Evolutionary conservation across 2,797 vertebrate genomes (phyloP).

Genomic region (Setipinna tenuifilis): DNA sequence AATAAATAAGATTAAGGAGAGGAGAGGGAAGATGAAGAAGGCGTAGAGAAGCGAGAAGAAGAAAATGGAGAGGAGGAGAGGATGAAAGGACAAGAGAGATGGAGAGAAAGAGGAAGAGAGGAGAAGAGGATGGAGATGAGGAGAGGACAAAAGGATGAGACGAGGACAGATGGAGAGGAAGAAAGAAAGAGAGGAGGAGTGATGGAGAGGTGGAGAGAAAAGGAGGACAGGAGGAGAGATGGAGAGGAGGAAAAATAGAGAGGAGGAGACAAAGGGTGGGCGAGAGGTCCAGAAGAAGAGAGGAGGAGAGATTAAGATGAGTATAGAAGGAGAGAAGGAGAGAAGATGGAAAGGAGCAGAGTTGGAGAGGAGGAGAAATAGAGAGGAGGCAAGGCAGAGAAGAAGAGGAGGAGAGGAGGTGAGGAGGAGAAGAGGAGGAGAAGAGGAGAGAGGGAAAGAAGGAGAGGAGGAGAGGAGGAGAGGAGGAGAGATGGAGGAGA

Average conservation of each 20-base stretch:
- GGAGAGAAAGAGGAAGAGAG: too few species aligned
- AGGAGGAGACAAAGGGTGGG: neutral
- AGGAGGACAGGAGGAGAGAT: neutral
- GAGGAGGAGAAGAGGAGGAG: too few species aligned
- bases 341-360: too few species aligned
- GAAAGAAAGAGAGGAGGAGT: neutral
- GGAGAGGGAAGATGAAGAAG: neutral
- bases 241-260: neutral
- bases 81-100: too few species aligned
- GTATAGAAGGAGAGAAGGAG: neutral
- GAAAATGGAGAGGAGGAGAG: too few species aligned
- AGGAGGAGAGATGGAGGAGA: too few species aligned
- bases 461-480: neutral
- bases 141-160: too few species aligned
- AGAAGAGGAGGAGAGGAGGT: too few species aligned
- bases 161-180: neutral
- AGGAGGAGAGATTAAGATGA: too few species aligned
- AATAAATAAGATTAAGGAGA: neutral
- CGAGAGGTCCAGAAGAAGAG: neutral
- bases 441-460: neutral
- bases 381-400: too few species aligned
- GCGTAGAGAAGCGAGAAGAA: too few species aligned
- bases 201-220: neutral
- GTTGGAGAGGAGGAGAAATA: neutral
- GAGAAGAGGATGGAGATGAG: too few species aligned